A percentile compares a stretch with the other conserved stretches of the same genome.
Conservation (phyloP, 2,888 invertebrate genomes). For the Leucoma salicis region DNA sequence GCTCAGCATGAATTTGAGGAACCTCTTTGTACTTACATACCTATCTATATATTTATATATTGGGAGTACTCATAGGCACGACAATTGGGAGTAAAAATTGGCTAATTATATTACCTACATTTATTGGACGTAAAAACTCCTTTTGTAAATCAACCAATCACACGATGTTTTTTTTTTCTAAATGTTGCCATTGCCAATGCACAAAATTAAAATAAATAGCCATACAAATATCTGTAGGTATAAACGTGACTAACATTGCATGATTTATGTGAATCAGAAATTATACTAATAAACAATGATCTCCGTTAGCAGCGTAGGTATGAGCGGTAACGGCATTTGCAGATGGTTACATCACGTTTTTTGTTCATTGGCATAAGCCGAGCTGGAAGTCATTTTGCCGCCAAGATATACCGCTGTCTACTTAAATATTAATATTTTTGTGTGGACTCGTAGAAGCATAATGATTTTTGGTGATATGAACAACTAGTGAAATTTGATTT, state of each 20-base stretch:
- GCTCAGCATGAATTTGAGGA: neutral
- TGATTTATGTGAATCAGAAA: constrained; percentile 19
- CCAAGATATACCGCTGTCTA: no score
- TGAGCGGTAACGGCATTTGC: no score
- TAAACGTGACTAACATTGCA: constrained; percentile 37
- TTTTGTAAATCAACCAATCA: constrained; percentile 7
- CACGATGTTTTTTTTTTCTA: constrained; percentile 13
- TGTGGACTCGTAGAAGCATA: no score
- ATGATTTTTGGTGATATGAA: no score
- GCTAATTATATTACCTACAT: constrained; percentile 15
- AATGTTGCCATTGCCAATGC: constrained; percentile 28
- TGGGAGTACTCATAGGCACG: constrained; percentile 26
- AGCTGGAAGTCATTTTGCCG: no score
- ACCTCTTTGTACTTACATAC: neutral
- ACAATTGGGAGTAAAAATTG: constrained; percentile 25
- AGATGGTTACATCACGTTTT: constrained; percentile 21
- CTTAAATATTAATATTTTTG: no score
- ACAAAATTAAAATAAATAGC: constrained; percentile 10
- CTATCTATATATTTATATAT: neutral
- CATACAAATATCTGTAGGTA: constrained; percentile 15
- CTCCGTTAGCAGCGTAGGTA: no score
- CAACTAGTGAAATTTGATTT: no score
- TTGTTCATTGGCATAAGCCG: no score
- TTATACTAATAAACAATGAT: constrained; percentile 1
- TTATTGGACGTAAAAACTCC: constrained; percentile 13